Evolutionary conservation across 2,797 vertebrate genomes (phyloP), one percentile per base, ranked within the genome.

Genomic region (Psittacula echo): DNA sequence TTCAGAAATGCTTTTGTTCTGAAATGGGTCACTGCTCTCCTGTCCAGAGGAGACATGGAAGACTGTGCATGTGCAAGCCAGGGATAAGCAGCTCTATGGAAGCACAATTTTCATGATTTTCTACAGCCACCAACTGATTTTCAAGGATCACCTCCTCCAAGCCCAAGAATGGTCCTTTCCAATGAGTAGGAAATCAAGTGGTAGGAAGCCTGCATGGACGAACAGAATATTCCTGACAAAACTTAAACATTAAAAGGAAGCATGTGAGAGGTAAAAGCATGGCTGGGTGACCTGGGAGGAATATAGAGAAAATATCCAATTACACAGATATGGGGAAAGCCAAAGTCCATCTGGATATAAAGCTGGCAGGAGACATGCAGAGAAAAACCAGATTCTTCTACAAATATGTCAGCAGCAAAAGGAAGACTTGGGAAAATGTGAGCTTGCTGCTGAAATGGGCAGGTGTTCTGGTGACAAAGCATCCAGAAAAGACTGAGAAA

Each of bases 1-100:
- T 73, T 71, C 76, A 88, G 80, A 84, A 90, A 88, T 11, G 9
- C 34, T 86, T 93, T 84, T 74, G 34, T 87, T 91, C 76, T 58
- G 64, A 95, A 87, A 90, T 62, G 39, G 32, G 29, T 71, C 54
- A 16, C 37, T 83, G 53, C 24, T 86, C 3, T 76, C 67, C 71
- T 34, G 64, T 67, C 67, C 85, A 73, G 75, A 89, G 37, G 53
- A 51, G 0, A 82, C 78, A 56, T 22, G 20, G 37, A 87, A 93
- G 53, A n/a, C 20, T 72, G 39, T 44, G 34, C 45, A 65, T 72
- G 50, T 51, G 37, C 62, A 82, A 82, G 81, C 11, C 13, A 67
- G 37, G 87, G 66, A 91, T 41, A 81, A 87, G 37, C 24, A 44
- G 21, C 48, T 64, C 44, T 54, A 11, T 3, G 39, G 34, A 39